Percentiles rank a stretch among this genome's conserved stretches.
Evolutionary conservation across 1,140 invertebrate species (phyloP).

Genomic region (Dufourea novaeangliae): DNA sequence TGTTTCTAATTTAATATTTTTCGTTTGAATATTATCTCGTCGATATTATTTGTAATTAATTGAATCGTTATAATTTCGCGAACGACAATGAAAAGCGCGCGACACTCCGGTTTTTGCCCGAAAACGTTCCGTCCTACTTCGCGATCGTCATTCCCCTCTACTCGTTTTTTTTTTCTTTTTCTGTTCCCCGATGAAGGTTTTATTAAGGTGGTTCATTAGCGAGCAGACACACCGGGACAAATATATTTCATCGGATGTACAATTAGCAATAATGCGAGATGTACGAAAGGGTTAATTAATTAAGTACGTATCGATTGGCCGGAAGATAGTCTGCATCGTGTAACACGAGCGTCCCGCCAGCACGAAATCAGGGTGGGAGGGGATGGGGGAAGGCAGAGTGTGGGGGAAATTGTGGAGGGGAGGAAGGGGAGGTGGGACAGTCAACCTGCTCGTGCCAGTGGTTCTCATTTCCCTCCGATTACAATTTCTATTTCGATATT

Average conservation of each 20-base stretch:
- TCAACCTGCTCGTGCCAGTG: constrained; percentile 69
- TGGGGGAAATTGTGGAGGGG: too few relatives aligned
- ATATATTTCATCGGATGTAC: constrained; percentile 30
- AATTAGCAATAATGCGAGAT: constrained; percentile 57
- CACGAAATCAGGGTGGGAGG: constrained; percentile 48
- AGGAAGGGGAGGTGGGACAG: constrained; percentile 57
- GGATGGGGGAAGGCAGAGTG: constrained; percentile 36
- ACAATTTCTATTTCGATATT: constrained; percentile 31
- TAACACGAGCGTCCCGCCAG: constrained; percentile 59
- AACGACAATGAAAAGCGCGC: neutral
- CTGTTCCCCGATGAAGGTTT: neutral
- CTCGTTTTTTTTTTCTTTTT: neutral
- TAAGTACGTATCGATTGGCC: constrained; percentile 68
- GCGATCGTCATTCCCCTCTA: neutral
- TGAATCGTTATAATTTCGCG: constrained; percentile 6
- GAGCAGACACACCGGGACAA: neutral
- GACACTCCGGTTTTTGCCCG: neutral
- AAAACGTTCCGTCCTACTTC: neutral
- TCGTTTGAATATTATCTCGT: neutral
- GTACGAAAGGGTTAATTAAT: constrained; percentile 65
- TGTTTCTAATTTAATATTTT: neutral
- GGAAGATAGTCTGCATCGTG: constrained; percentile 61
- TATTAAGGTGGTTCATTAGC: constrained; percentile 10
- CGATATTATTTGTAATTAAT: neutral
- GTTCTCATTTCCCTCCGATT: constrained; percentile 51